Conservation (phyloP, 2,888 invertebrate genomes). For the Falcaria lacertinaria region DNA sequence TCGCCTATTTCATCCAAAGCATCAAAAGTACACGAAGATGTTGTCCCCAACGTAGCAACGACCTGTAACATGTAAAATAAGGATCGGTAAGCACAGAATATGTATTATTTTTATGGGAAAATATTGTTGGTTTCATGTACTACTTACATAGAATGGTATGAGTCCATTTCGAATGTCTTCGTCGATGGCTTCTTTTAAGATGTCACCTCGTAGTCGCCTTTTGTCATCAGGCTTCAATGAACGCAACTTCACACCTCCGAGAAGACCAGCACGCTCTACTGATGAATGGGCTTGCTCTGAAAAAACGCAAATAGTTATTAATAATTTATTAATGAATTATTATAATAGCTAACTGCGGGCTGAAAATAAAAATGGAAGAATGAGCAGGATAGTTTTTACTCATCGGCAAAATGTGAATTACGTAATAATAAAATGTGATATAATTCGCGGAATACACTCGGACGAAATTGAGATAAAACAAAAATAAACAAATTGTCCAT, state of each 20-base stretch:
- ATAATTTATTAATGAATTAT: neutral
- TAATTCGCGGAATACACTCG: too few species aligned
- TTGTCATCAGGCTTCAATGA: constrained; percentile 85
- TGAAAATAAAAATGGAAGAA: too few species aligned
- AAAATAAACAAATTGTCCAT: too few species aligned
- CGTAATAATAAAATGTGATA: too few species aligned
- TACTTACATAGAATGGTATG: constrained; percentile 96
- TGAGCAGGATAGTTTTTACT: too few species aligned
- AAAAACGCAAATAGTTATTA: constrained; percentile 12
- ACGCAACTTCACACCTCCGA: constrained; percentile 91
- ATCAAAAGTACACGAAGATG: constrained; percentile 97
- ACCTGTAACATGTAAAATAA: constrained; percentile 76
- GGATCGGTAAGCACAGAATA: too few species aligned
- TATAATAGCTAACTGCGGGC: neutral
- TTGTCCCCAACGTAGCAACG: constrained; percentile 95
- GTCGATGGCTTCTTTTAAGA: constrained; percentile 87
- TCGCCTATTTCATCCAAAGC: constrained; percentile 92
- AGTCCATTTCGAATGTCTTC: constrained; percentile 93
- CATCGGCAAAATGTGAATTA: too few species aligned
- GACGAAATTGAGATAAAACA: too few species aligned
- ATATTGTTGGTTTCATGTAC: neutral
- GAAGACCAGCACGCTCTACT: constrained; percentile 93
- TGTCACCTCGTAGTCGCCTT: constrained; percentile 86
- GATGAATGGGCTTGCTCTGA: constrained; percentile 94
- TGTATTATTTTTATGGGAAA: too few species aligned